Base-by-base conservation (phyloP, 2,797 vertebrate genomes). In the Parambassis ranga region DNA sequence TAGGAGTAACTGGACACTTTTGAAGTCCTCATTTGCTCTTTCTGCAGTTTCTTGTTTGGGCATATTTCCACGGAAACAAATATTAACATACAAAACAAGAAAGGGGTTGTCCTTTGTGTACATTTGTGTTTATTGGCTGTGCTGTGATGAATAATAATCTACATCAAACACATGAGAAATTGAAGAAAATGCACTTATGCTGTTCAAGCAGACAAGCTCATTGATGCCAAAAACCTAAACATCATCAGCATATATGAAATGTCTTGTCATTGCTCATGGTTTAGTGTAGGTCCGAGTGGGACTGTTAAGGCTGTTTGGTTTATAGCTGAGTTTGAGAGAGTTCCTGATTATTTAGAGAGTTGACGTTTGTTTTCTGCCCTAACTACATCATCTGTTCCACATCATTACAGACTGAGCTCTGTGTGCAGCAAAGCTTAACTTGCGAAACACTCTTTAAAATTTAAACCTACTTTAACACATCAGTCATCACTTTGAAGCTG, bases 401-500 rank as follows among this genome's bases (percentile, higher is more conserved):
- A 39, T 61, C 69, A 67, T 85, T 83, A 79, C 81, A 84, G 78
- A 18, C 33, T 1, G 23, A 10, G 27, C 16, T 47, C 42, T n/a
- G 43, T 61, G 37, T 53, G 43, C 37, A 16, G 65, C 20, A 27
- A 46, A 26, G 57, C 64, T 65, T 78, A 9, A 80, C 76, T 78
- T 55, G 84, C 50, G n/a, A 62, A 61, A 79, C 31, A 26, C 41
- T 55, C 53, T 63, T 87, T 79, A 83, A 87, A 85, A 78, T 86
- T 87, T 58, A 52, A 84, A 74, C 27, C 37, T 13, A 31, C 68
- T 83, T 68, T 57, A 79, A 70, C 79, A 84, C 82, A 77, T 88
- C 76, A 89, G 69, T 8, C 7, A 28, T 69, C 39, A 5, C 70
- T 72, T 79, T 77, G 80, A 84, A 85, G 76, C 70, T 75, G 65